These are phyloP conservation scores for Heteromyza rotundicornis DNA, from an alignment of 2,888 invertebrate genomes.

Conservation along the genomic window DNA sequence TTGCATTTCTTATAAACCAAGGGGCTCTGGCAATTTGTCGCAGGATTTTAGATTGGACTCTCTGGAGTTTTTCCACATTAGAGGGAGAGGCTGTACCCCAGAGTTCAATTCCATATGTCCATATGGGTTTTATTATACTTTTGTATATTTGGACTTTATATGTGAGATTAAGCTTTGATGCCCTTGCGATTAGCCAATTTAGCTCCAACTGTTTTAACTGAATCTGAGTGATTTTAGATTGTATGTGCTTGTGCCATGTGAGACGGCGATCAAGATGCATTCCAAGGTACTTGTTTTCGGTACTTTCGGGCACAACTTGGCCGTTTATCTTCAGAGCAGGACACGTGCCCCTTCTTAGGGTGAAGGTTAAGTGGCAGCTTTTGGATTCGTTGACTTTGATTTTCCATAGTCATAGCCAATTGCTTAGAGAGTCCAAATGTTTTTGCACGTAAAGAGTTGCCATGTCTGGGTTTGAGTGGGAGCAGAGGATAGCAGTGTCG, in stretches of 20 bases:
- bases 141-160: constrained; percentile 6
- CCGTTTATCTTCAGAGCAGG: neutral
- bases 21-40: neutral
- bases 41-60: neutral
- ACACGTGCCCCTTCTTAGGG: neutral
- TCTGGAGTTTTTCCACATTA: neutral
- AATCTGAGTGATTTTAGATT: constrained; percentile 10
- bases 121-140: constrained; percentile 9
- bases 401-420: constrained; percentile 8
- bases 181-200: neutral
- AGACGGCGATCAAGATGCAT: constrained; percentile 11
- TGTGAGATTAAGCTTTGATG: neutral
- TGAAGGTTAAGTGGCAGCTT: constrained; percentile 13
- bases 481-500: constrained; percentile 6
- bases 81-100: neutral
- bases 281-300: constrained; percentile 5
- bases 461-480: neutral
- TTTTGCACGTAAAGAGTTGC: neutral
- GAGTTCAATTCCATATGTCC: neutral
- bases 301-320: neutral
- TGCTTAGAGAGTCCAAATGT: neutral
- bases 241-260: constrained; percentile 14
- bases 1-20: neutral
- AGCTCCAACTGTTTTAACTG: neutral
- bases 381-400: constrained; percentile 14